Percentiles rank a stretch among this genome's conserved stretches.
Evolutionary conservation across 2,888 invertebrate genomes (phyloP).

Genomic region (Drosophila conformis): DNA sequence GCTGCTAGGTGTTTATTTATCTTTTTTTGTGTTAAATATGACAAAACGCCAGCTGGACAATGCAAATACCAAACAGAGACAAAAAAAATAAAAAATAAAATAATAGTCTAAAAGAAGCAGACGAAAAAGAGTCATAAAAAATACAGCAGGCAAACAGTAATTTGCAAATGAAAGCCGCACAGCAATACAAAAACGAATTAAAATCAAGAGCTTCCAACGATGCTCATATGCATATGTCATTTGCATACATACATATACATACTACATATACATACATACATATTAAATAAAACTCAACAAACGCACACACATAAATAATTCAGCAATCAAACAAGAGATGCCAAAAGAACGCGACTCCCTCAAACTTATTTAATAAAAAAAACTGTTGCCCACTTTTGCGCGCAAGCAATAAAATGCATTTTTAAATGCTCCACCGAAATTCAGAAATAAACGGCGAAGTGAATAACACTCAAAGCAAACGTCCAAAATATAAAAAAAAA

Average conservation of each 20-base stretch:
- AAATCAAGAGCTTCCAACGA: slow-evolving; percentile 11
- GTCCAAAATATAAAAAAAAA: neutral
- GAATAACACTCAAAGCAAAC: slow-evolving; percentile 13
- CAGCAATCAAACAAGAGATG: slow-evolving; percentile 50
- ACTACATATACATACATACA: slow-evolving; percentile 42
- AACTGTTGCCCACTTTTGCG: slow-evolving; percentile 57
- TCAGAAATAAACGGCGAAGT: slow-evolving; percentile 1
- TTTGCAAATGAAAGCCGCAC: slow-evolving; percentile 68
- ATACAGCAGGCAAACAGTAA: slow-evolving; percentile 61
- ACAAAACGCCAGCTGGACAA: slow-evolving; percentile 52
- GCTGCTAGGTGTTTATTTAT: slow-evolving; percentile 17
- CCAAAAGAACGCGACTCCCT: neutral
- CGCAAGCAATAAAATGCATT: slow-evolving; percentile 37
- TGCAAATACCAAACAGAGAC: slow-evolving; percentile 31
- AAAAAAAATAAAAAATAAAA: neutral
- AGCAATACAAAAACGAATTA: slow-evolving; percentile 26
- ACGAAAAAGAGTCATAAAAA: slow-evolving; percentile 42
- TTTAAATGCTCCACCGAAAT: slow-evolving; percentile 24
- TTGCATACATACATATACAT: slow-evolving; percentile 63
- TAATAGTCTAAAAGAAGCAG: neutral
- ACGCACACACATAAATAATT: slow-evolving; percentile 65
- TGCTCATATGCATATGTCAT: slow-evolving; percentile 70
- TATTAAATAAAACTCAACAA: slow-evolving; percentile 32
- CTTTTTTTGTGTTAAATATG: slow-evolving; percentile 19
- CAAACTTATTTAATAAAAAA: slow-evolving; percentile 7